These are phyloP conservation scores for Penelope pileata DNA, from an alignment of 2,113 vertebrate species.

Conservation along the genomic window DNA sequence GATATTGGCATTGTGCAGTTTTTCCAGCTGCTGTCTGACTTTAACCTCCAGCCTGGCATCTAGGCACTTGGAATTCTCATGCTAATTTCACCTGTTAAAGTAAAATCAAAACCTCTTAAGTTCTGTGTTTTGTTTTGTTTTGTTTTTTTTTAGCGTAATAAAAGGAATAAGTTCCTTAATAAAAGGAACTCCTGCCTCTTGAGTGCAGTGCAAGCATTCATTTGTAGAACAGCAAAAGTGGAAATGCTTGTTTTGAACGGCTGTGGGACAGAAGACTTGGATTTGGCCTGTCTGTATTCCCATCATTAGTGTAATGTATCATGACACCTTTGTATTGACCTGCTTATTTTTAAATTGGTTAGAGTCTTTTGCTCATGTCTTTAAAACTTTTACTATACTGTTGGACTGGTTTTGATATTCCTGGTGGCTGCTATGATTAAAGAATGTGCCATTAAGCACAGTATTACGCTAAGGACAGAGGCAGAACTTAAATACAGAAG, in stretches of 20 bases:
- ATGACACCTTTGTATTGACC: not conserved
- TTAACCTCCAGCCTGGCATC: not conserved
- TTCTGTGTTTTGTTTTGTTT: not conserved
- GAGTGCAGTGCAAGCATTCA: not conserved
- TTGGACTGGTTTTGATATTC: not conserved
- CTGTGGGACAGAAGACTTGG: not conserved
- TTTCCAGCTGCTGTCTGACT: not conserved
- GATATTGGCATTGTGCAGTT: not conserved
- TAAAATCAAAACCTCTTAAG: not conserved
- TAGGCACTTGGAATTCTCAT: not conserved
- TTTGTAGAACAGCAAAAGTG: not conserved
- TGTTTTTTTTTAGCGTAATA: not conserved
- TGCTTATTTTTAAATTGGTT: not conserved
- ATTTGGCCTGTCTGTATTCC: not conserved
- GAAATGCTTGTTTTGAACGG: not conserved
- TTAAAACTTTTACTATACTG: constrained; percentile 19
- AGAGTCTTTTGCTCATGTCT: not conserved
- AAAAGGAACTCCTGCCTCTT: not conserved
- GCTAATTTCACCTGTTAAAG: not conserved
- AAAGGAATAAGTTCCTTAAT: no score
- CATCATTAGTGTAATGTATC: not conserved
- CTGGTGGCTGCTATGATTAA: not conserved
- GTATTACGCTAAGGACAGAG: not conserved
- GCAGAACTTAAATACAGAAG: not conserved
- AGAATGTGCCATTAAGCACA: not conserved